These are phyloP conservation scores for rabbit (Oryctolagus cuniculus) DNA, from an alignment of 2,113 vertebrate species.

Conservation along the genomic window DNA sequence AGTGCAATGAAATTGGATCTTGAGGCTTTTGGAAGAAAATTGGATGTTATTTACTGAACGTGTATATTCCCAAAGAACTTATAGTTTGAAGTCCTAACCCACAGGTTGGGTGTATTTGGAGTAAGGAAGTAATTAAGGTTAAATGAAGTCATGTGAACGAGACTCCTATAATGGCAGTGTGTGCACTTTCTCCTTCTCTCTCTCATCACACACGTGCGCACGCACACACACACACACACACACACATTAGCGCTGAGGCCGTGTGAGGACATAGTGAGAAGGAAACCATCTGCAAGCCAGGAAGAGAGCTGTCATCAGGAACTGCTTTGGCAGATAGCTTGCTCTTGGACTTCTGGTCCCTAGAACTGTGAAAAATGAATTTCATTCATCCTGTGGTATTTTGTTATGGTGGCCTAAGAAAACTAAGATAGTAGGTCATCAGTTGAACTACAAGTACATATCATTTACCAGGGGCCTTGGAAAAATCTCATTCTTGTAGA, in stretches of 20 bases:
- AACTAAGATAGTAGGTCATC: not conserved
- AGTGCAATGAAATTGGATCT: not conserved
- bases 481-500: not conserved
- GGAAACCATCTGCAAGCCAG: not conserved
- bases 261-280: no score
- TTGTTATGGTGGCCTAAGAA: not conserved
- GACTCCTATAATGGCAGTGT: no score
- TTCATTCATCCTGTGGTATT: not conserved
- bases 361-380: not conserved
- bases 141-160: not conserved
- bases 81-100: not conserved
- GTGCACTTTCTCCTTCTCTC: no score
- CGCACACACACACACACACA: no score
- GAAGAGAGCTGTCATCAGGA: not conserved
- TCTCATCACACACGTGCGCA: no score
- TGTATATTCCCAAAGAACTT: no score
- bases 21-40: not conserved
- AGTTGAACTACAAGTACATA: not conserved
- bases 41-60: not conserved
- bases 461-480: not conserved
- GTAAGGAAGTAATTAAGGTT: not conserved
- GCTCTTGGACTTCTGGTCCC: not conserved
- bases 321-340: not conserved
- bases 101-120: not conserved
- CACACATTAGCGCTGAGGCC: no score